Evolutionary conservation across 2,797 vertebrate genomes (phyloP), one percentile per base, ranked within the genome.

Genomic region (Manis javanica): DNA sequence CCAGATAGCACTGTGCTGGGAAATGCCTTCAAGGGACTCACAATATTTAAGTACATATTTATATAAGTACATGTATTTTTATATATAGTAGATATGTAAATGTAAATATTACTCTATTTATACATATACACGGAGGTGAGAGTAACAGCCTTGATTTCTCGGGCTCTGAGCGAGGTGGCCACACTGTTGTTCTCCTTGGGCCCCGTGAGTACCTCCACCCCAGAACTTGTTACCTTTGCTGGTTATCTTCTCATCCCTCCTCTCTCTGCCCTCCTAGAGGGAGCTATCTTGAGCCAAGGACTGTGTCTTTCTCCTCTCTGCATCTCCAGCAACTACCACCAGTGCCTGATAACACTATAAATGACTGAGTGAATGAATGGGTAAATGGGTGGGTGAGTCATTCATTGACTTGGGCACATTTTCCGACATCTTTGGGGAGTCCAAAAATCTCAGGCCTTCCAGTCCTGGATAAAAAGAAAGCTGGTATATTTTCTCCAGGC

Each of bases 141-240:
- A 91, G 55, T 23, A 31, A 24, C 77, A 26, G 59, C 18, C 16
- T 24, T 7, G 26, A 61, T 31, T 24, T 5, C 81, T 2, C 5
- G 21, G 63, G 10, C 21, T 34, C 51, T 29, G 14, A 46, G 34
- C 7, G n/a, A 14, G 46, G 9, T 3, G 0, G 46, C 15, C 42
- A 0, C 53, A 12, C 1, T 11, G 0, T n/a, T 21, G 11, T 24
- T 31, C 13, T 9, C 0, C 26, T 0, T 0, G 0, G 19, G 11
- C 64, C 55, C 87, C 1, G 0, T 14, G 51, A 29, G 16, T 2
- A 8, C 71, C 29, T 39, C 12, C 1, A 14, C 26, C 57, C 0
- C 6, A 61, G 82, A 42, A 4, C 1, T 11, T 3, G 2, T 7
- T 0, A 26, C 77, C 23, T 1, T 37, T 15, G 2, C 6, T 9